Percentiles rank a stretch among this genome's conserved stretches.
phyloP scores from a whole-genome alignment of 2,888 invertebrate genomes.

The Cheilosia urbana region DNA sequence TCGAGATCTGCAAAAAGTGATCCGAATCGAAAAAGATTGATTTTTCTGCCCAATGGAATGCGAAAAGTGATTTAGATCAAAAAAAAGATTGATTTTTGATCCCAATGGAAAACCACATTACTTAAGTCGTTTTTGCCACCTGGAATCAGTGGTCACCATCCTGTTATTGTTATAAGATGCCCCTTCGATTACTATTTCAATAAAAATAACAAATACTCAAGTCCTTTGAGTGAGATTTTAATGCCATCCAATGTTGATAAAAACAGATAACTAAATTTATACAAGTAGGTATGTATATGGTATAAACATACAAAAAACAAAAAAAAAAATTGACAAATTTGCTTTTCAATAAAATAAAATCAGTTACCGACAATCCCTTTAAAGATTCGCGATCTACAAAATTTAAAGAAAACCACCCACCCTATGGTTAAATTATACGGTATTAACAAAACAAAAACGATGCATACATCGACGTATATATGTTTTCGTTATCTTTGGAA shows the following conservation, averaged over 20 bases:
- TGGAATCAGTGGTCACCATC: too few species aligned
- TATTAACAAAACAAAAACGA: constrained; percentile 14
- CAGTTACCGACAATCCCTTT: background rate
- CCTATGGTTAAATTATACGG: constrained; percentile 1
- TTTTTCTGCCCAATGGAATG: too few species aligned
- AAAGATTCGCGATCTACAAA: constrained; percentile 1
- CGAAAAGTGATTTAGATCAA: too few species aligned
- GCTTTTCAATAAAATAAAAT: background rate
- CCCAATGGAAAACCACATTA: too few species aligned
- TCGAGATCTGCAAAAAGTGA: too few species aligned
- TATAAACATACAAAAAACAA: constrained; percentile 6
- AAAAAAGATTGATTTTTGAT: too few species aligned
- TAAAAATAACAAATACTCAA: background rate
- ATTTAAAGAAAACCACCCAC: background rate
- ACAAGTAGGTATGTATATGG: background rate
- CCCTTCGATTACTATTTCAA: too few species aligned
- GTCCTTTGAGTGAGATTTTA: background rate
- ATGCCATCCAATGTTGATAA: background rate
- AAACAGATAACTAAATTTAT: constrained; percentile 9
- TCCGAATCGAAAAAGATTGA: too few species aligned
- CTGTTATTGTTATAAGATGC: too few species aligned
- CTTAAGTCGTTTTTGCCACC: too few species aligned
- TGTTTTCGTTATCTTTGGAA: constrained; percentile 14
- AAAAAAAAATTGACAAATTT: background rate
- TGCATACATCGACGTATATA: background rate